These are phyloP conservation scores for Gasterosteus aculeatus DNA, from an alignment of 2,113 vertebrate genomes.

Conservation along the genomic window DNA sequence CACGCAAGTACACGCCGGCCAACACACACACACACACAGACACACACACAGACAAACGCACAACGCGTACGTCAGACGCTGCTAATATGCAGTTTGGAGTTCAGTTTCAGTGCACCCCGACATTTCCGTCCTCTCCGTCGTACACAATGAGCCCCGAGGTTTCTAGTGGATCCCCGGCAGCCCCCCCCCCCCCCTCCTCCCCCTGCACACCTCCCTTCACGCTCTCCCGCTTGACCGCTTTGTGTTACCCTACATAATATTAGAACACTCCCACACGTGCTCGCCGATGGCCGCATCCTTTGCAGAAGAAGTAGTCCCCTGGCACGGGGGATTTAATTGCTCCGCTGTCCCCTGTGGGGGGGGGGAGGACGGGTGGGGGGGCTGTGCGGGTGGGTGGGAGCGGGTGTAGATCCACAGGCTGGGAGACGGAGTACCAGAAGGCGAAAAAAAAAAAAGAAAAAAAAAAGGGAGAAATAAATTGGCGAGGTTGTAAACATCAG, in stretches of 20 bases:
- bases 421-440: constrained; percentile 22
- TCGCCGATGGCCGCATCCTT: constrained; percentile 25
- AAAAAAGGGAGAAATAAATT: background rate
- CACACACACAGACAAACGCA: constrained; percentile 34
- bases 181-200: background rate
- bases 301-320: constrained; percentile 23
- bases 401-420: constrained; percentile 43
- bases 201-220: background rate
- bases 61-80: constrained; percentile 59
- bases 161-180: constrained; percentile 46
- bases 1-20: constrained; percentile 53
- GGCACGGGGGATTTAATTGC: constrained; percentile 40
- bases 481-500: constrained; percentile 36
- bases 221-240: constrained; percentile 6
- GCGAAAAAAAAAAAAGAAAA: background rate
- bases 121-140: constrained; percentile 46
- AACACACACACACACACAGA: constrained; percentile 45
- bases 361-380: too few relatives aligned
- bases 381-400: background rate
- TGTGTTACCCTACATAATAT: constrained; percentile 40
- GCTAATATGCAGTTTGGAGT: constrained; percentile 58
- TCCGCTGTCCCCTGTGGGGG: constrained; percentile 39
- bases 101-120: constrained; percentile 63
- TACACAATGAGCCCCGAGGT: constrained; percentile 59
- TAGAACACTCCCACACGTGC: constrained; percentile 39